These are phyloP conservation scores for Sesia bembeciformis DNA, from an alignment of 2,888 invertebrate species.

Conservation along the genomic window DNA sequence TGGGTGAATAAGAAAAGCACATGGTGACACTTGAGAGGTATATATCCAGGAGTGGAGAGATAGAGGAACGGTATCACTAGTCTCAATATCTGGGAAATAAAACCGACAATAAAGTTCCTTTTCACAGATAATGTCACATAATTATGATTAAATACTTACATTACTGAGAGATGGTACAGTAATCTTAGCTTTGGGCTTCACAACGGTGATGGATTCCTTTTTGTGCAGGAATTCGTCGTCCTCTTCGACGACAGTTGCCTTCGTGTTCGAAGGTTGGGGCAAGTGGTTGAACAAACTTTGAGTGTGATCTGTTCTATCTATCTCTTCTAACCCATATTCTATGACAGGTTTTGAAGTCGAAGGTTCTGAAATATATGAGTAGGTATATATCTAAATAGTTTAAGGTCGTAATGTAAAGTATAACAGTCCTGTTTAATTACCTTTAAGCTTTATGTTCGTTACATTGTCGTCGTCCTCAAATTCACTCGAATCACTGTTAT, in stretches of 20 bases:
- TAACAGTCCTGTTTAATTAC: constrained; percentile 9
- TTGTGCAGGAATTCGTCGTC: constrained; percentile 79
- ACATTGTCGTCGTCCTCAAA: constrained; percentile 41
- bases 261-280: constrained; percentile 63
- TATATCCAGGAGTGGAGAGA: too few species aligned
- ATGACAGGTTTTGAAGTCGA: constrained; percentile 4
- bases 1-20: too few species aligned
- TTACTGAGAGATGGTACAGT: constrained; percentile 80
- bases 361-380: constrained; percentile 5
- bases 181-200: constrained; percentile 76
- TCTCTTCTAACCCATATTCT: constrained; percentile 2
- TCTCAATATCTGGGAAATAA: too few species aligned
- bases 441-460: constrained; percentile 24
- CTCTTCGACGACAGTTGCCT: constrained; percentile 56
- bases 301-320: constrained; percentile 5
- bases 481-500: constrained; percentile 66
- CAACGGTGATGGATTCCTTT: constrained; percentile 49
- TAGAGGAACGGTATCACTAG: too few species aligned
- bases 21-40: too few species aligned
- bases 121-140: background rate
- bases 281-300: constrained; percentile 47
- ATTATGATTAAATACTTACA: constrained; percentile 49
- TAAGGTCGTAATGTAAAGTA: background rate
- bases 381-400: too few species aligned
- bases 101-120: too few species aligned